Conservation (phyloP, 2,797 vertebrate genomes). For the Varecia variegata region DNA sequence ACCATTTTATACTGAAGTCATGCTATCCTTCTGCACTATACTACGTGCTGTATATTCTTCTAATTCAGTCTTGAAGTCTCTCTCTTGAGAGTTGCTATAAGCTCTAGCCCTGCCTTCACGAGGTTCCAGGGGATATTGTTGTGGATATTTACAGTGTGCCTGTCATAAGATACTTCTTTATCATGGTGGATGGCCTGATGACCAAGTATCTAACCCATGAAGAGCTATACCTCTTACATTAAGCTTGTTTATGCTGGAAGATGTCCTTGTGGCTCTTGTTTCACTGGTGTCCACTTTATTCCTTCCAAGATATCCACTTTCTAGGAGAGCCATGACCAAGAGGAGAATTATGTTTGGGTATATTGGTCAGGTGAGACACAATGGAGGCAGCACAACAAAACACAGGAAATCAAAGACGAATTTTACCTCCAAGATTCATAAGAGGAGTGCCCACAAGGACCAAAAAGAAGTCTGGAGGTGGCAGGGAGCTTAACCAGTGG, state of each 20-base stretch:
- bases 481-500: background rate
- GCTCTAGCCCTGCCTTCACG: background rate
- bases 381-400: background rate
- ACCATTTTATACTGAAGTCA: background rate
- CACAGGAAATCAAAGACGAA: background rate
- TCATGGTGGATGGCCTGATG: background rate
- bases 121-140: background rate
- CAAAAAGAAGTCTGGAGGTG: too few species aligned
- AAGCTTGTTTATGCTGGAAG: background rate
- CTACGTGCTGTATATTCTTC: background rate
- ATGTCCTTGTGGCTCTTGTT: background rate
- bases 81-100: background rate
- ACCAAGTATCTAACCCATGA: background rate
- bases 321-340: background rate
- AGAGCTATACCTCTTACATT: background rate
- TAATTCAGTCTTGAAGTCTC: background rate
- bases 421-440: background rate
- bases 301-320: background rate
- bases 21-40: background rate
- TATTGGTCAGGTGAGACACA: background rate
- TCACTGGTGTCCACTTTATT: background rate
- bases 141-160: background rate
- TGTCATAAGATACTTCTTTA: background rate
- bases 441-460: background rate
- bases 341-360: background rate